Evolutionary conservation across 1,140 invertebrate species (phyloP).

Genomic region (Radopholus similis): DNA sequence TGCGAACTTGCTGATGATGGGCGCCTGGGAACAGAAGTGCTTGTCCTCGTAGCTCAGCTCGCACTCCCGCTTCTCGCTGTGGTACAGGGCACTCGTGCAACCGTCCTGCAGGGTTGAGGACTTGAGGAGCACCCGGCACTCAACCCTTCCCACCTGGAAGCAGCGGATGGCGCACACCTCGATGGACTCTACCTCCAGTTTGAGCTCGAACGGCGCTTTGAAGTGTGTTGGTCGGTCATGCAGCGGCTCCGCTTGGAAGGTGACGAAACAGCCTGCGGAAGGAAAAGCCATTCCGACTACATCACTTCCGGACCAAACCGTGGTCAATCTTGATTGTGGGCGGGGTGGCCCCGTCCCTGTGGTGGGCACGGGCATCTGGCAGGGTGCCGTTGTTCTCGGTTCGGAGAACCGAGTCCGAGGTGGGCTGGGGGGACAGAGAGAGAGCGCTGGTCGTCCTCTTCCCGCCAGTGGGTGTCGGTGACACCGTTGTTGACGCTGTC

Average conservation of each 20-base stretch:
- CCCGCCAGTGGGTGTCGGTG: not conserved
- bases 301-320: not conserved
- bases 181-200: slow-evolving; percentile 20
- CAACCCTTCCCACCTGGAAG: slow-evolving; percentile 21
- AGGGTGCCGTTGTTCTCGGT: too few relatives aligned
- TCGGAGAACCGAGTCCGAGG: too few relatives aligned
- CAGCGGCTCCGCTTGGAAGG: slow-evolving; percentile 34
- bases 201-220: slow-evolving; percentile 30
- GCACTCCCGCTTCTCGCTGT: slow-evolving; percentile 22
- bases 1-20: slow-evolving; percentile 18
- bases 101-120: slow-evolving; percentile 23
- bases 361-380: not conserved
- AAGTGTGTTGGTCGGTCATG: slow-evolving; percentile 23
- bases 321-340: not conserved
- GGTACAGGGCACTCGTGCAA: slow-evolving; percentile 33
- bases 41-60: slow-evolving; percentile 34
- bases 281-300: not conserved
- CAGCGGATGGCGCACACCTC: slow-evolving; percentile 32
- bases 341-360: not conserved
- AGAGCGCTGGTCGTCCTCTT: not conserved
- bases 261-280: slow-evolving; percentile 32
- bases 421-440: too few relatives aligned
- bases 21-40: slow-evolving; percentile 23
- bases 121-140: not conserved
- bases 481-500: not conserved